Percentiles rank a stretch among this genome's conserved stretches.
Conservation (phyloP, 2,888 invertebrate genomes). For the Nowickia ferox region DNA sequence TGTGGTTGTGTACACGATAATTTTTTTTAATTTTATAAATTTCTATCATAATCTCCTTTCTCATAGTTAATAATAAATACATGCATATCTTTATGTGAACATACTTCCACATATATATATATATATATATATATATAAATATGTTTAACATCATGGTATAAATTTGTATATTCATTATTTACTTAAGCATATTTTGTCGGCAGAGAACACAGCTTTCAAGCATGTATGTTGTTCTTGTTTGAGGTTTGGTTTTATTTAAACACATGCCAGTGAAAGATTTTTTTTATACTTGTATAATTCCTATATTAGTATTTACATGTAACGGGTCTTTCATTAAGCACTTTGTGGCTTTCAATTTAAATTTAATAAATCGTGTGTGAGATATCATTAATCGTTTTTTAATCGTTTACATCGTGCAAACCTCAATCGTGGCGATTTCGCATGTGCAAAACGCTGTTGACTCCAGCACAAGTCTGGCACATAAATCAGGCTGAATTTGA, state of each 20-base stretch:
- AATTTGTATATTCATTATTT: conserved; percentile 3
- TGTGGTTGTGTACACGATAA: neutral
- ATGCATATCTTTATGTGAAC: neutral
- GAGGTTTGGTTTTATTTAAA: neutral
- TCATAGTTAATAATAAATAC: neutral
- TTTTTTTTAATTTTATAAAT: neutral
- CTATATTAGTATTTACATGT: neutral
- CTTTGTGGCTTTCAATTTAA: too few species aligned
- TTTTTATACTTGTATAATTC: neutral
- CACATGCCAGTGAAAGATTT: neutral
- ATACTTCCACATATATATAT: neutral
- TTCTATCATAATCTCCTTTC: neutral
- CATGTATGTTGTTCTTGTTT: neutral
- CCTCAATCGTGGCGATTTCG: too few species aligned
- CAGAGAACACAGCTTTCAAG: neutral
- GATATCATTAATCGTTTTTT: too few species aligned
- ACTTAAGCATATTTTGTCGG: conserved; percentile 22
- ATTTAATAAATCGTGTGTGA: too few species aligned
- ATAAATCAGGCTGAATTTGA: too few species aligned
- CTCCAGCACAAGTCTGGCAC: too few species aligned
- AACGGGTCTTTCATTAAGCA: too few species aligned
- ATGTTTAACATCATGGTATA: conserved; percentile 7
- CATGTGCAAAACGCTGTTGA: too few species aligned
- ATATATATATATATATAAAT: neutral
- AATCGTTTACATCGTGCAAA: too few species aligned